A percentile compares a stretch with the other conserved stretches of the same genome.
These are phyloP conservation scores for Callimorpha dominula DNA, from an alignment of 2,888 invertebrate genomes.

Conservation along the genomic window DNA sequence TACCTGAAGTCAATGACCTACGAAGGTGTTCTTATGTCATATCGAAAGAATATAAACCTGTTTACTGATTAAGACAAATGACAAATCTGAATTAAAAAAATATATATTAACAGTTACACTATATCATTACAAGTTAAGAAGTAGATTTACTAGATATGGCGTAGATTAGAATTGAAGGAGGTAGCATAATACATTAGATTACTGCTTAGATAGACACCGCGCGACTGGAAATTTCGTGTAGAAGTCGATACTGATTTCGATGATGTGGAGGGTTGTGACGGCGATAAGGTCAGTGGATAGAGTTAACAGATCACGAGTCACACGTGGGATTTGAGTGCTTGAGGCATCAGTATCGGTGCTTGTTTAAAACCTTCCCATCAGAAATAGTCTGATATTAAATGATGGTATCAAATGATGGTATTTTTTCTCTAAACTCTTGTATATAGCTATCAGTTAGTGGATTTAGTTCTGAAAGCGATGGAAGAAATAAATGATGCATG, in stretches of 20 bases:
- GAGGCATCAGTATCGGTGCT: neutral
- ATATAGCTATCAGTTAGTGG: no score
- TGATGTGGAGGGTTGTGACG: fast-evolving
- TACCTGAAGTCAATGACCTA: constrained; percentile 65
- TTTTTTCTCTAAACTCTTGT: no score
- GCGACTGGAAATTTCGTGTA: neutral
- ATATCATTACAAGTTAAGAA: neutral
- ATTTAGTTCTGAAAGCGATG: no score
- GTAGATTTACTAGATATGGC: no score
- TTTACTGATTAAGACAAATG: constrained; percentile 22
- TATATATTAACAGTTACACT: neutral
- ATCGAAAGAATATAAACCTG: constrained; percentile 44
- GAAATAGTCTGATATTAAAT: no score
- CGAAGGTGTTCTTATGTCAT: constrained; percentile 59
- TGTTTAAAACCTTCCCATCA: no score
- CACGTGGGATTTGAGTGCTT: no score
- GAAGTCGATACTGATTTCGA: neutral
- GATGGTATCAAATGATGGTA: no score
- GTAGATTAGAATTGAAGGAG: neutral
- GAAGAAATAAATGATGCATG: no score
- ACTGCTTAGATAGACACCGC: no score
- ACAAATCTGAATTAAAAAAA: neutral
- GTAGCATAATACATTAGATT: neutral
- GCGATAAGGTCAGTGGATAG: neutral
- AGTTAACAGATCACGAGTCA: neutral